phyloP scores from a whole-genome alignment of 2,797 vertebrate species.

The Malacoraja senta region DNA sequence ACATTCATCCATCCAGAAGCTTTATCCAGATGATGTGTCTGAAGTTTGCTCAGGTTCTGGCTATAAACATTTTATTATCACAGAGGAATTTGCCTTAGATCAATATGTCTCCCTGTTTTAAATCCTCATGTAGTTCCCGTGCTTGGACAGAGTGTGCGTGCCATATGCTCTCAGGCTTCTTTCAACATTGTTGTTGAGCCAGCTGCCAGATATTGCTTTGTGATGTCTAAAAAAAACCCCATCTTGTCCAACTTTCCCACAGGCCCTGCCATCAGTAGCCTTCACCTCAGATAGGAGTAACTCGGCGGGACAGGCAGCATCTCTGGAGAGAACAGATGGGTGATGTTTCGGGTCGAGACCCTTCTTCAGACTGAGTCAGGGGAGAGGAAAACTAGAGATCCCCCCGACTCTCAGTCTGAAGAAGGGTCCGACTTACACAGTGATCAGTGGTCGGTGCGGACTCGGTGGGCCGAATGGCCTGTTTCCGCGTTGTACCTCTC shows the following conservation, averaged over 20 bases:
- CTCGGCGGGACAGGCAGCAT: too few relatives aligned
- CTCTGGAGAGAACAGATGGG: too few relatives aligned
- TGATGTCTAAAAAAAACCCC: neutral
- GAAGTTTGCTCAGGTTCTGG: conserved; percentile 4
- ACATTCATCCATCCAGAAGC: conserved; percentile 6
- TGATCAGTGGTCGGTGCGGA: too few relatives aligned
- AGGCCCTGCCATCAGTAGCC: too few relatives aligned
- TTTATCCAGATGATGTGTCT: conserved; percentile 19
- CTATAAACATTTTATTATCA: conserved; percentile 8
- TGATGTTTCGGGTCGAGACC: neutral
- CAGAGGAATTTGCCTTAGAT: neutral
- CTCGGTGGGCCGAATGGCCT: too few relatives aligned
- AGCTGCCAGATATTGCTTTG: neutral
- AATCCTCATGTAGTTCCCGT: conserved; percentile 17
- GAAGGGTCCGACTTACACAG: too few relatives aligned
- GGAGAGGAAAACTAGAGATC: too few relatives aligned
- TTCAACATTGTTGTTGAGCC: conserved; percentile 8
- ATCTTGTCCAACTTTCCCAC: neutral
- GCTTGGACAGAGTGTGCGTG: too few relatives aligned
- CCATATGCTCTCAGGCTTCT: neutral
- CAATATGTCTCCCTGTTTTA: conserved; percentile 6
- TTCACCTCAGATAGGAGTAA: neutral
- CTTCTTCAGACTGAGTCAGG: too few relatives aligned
- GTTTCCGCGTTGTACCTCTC: too few relatives aligned
- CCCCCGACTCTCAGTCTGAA: too few relatives aligned